Base-by-base conservation (phyloP, 2,888 invertebrate genomes). In the Drosophila ustulata region DNA sequence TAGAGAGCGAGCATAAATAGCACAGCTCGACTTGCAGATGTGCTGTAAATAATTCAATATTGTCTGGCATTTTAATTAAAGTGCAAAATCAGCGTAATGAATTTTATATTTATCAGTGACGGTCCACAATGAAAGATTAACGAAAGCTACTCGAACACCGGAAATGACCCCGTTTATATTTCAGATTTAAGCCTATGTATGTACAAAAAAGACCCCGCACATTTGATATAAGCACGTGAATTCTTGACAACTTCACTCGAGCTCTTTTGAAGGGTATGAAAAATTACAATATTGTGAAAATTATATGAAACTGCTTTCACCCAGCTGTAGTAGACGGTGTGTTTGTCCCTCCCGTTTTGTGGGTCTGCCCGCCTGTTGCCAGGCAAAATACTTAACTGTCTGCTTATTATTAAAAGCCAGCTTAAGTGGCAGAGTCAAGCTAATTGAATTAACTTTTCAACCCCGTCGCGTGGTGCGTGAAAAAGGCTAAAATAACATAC, bases 361-460 rank as follows among this genome's bases (percentile, higher is more conserved):
- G 37, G 26, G 50, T 5, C 50, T 61, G 65, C 49, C 39, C 34
- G 51, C 49, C 62, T 50, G 75, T 71, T 80, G 71, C 66, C 76
- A 46, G 55, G 81, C 51, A 77, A 80, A 82, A 83, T 83, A 86
- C 81, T 86, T 86, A 81, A 79, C 81, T 67, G 82, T 83, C 82
- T 83, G 82, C 82, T 83, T 83, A 78, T 83, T 83, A 83, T 86
- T 83, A 83, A 83, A 87, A 84, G 87, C 80, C 82, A 80, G 83
- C 84, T 83, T 84, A 83, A 83, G 83, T 87, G 84, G 82, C 85
- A 87, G 82, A 83, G 87, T 87, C 84, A 84, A 82, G 87, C 82
- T 86, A 83, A 83, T 83, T 83, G 84, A 83, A 83, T 83, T 83
- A 83, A 80, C 84, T 82, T 81, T 77, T 80, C 71, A 75, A 78